Conservation (phyloP, 1,140 invertebrate species). For the Cheumatopsyche charites region DNA sequence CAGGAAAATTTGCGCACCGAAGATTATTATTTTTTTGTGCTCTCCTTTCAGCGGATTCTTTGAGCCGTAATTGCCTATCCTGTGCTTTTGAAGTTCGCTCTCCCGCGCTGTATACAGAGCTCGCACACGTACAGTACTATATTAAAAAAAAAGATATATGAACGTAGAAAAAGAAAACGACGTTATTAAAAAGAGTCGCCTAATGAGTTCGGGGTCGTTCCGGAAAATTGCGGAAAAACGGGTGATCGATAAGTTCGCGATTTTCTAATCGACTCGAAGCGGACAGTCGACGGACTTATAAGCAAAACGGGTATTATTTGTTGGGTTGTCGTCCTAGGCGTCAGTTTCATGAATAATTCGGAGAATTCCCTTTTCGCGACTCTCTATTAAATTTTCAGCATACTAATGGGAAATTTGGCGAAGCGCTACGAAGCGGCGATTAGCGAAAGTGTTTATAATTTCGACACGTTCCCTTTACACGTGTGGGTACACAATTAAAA, state of each 20-base stretch:
- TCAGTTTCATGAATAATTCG: background rate
- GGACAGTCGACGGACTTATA: no score
- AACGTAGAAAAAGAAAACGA: background rate
- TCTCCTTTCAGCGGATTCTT: slow-evolving; percentile 1
- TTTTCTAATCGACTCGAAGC: no score
- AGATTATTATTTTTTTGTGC: slow-evolving; percentile 13
- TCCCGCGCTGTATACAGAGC: no score
- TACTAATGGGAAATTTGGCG: slow-evolving; percentile 13
- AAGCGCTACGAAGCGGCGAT: slow-evolving; percentile 1
- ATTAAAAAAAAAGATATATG: background rate
- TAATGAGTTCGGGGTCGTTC: background rate
- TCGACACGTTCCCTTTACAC: background rate
- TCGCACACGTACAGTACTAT: background rate
- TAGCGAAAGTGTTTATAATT: background rate
- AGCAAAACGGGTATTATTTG: no score
- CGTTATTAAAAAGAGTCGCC: background rate
- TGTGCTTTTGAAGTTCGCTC: slow-evolving; percentile 2
- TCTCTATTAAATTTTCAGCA: slow-evolving; percentile 26
- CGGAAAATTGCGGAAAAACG: no score
- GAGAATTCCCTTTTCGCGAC: background rate
- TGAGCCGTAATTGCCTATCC: slow-evolving; percentile 12
- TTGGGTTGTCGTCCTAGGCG: no score
- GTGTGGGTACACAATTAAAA: background rate
- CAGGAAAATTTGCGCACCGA: background rate
- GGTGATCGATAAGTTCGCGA: no score